A percentile compares a stretch with the other conserved stretches of the same genome.
Conservation (phyloP, 2,888 invertebrate genomes). For the Tinea pellionella region DNA sequence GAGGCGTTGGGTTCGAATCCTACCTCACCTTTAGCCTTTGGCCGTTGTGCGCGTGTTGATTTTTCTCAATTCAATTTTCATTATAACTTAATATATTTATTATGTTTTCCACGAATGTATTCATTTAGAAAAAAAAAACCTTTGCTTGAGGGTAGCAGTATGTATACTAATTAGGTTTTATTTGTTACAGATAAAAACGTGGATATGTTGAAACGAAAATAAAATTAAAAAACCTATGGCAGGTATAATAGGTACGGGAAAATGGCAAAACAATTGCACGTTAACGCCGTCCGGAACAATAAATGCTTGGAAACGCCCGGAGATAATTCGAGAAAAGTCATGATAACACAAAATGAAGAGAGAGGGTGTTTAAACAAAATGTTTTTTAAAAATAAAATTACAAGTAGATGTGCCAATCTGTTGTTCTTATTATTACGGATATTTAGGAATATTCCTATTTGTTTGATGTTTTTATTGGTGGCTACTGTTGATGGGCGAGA, state of each 20-base stretch:
- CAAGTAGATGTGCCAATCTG: constrained; percentile 30
- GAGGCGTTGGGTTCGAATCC: too few species aligned
- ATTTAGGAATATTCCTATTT: constrained; percentile 8
- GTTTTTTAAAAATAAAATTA: background rate
- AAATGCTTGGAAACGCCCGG: background rate
- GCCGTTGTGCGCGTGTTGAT: too few species aligned
- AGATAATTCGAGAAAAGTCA: background rate
- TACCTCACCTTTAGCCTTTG: too few species aligned
- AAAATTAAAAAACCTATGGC: background rate
- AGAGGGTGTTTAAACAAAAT: background rate
- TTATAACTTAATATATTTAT: too few species aligned
- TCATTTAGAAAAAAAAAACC: too few species aligned
- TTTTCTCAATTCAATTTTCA: too few species aligned
- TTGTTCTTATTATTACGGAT: constrained; percentile 57
- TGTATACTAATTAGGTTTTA: too few species aligned
- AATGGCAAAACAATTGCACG: constrained; percentile 3
- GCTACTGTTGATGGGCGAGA: constrained; percentile 22
- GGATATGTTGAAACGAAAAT: background rate
- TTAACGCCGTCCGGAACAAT: background rate
- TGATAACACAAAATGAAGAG: background rate
- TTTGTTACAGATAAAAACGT: background rate
- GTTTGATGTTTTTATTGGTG: constrained; percentile 24
- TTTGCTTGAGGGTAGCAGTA: too few species aligned
- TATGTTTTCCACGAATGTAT: too few species aligned
- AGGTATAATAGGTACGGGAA: background rate